A percentile compares a stretch with the other conserved stretches of the same genome.
Evolutionary conservation across 2,797 vertebrate genomes (phyloP).

Genomic region (Rousettus madagascariensis): DNA sequence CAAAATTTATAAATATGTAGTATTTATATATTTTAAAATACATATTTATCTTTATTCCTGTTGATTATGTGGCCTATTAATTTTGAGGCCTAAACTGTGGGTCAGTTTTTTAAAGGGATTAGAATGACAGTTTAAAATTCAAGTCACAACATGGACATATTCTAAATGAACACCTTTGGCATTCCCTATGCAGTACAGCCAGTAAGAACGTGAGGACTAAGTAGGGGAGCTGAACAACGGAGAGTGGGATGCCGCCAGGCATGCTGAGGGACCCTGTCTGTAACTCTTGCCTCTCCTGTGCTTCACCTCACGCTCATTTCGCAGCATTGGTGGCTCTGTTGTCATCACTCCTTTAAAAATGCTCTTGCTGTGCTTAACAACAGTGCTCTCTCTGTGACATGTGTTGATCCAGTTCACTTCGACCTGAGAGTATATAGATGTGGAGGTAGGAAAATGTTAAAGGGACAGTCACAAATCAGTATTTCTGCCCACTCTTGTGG

Average conservation of each 20-base stretch:
- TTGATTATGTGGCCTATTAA: not conserved
- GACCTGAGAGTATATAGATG: not conserved
- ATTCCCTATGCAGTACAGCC: not conserved
- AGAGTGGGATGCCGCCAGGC: not conserved
- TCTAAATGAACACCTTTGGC: not conserved
- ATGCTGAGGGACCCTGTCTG: not conserved
- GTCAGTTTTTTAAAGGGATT: not conserved
- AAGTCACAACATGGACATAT: not conserved
- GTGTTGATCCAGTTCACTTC: not conserved
- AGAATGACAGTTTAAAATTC: not conserved
- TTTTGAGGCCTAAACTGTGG: not conserved
- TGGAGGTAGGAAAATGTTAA: not conserved
- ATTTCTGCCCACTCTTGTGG: not conserved
- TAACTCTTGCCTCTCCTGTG: not conserved
- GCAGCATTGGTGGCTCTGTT: not conserved
- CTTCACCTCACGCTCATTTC: not conserved
- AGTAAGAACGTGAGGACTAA: not conserved
- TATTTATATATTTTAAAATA: not conserved
- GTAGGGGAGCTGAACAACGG: not conserved
- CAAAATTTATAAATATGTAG: not conserved
- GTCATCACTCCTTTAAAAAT: not conserved
- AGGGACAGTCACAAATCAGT: not conserved
- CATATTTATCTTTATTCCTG: not conserved
- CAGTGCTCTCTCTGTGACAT: not conserved
- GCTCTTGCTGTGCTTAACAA: not conserved